Evolutionary conservation across 1,140 invertebrate species (phyloP).

Genomic region (Heliconius hermathena): DNA sequence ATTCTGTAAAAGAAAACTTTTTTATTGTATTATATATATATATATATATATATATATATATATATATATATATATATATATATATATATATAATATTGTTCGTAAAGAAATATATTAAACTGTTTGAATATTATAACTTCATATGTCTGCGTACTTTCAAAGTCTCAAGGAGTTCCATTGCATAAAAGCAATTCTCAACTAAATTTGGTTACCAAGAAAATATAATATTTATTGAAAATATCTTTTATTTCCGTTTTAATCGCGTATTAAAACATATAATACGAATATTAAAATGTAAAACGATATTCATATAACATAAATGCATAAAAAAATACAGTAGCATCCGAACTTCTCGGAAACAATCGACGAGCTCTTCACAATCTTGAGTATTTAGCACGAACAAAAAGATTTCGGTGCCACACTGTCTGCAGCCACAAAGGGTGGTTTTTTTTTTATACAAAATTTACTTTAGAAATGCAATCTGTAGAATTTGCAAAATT

Average conservation of each 20-base stretch:
- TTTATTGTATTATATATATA: too few species aligned
- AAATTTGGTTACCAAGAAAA: not conserved
- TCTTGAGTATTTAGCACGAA: conserved; percentile 59
- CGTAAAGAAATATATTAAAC: too few species aligned
- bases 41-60: too few species aligned
- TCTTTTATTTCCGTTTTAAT: not conserved
- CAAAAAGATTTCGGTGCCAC: conserved; percentile 74
- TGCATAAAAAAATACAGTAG: conserved; percentile 29
- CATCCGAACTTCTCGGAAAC: conserved; percentile 63
- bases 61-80: too few species aligned
- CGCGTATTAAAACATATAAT: not conserved
- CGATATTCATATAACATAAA: not conserved
- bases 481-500: conserved; percentile 50
- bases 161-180: not conserved
- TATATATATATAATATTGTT: too few species aligned
- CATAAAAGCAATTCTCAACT: not conserved
- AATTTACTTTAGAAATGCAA: conserved; percentile 73
- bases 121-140: too few species aligned
- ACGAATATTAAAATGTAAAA: not conserved
- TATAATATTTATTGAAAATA: not conserved
- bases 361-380: conserved; percentile 56
- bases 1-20: too few species aligned
- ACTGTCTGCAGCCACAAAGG: conserved; percentile 76
- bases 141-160: too few species aligned
- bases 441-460: conserved; percentile 57